Conservation (phyloP, 2,113 vertebrate genomes). For the Proterorhinus semilunaris region DNA sequence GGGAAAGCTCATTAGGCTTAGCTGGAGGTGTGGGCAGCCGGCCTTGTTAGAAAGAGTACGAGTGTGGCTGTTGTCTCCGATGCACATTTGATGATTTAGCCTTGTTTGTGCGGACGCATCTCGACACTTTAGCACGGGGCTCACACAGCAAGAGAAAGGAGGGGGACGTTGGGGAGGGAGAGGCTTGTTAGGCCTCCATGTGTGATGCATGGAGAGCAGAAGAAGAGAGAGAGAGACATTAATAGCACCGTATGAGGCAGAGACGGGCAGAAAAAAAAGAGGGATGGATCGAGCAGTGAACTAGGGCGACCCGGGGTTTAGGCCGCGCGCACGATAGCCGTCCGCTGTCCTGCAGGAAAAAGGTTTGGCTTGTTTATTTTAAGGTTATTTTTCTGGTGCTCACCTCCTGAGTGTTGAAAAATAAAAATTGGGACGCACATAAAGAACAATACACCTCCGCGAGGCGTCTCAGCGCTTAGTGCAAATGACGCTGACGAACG, state of each 20-base stretch:
- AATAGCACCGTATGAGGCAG: constrained; percentile 10
- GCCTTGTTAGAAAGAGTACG: constrained; percentile 36
- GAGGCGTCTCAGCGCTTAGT: constrained; percentile 32
- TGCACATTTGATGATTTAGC: constrained; percentile 24
- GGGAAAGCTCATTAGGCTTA: constrained; percentile 60
- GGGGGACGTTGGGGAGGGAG: constrained; percentile 23
- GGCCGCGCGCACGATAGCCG: constrained; percentile 63
- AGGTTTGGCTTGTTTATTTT: constrained; percentile 72
- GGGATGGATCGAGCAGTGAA: constrained; percentile 69
- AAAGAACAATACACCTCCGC: constrained; percentile 27
- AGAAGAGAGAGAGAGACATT: constrained; percentile 27
- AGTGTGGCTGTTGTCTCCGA: constrained; percentile 21
- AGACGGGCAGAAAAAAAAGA: constrained; percentile 27
- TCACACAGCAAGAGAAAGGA: constrained; percentile 7
- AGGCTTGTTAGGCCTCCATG: constrained; percentile 49
- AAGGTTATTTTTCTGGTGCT: constrained; percentile 69
- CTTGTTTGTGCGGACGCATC: constrained; percentile 8
- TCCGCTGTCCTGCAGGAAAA: constrained; percentile 70
- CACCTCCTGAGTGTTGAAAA: constrained; percentile 39
- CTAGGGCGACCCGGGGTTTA: constrained; percentile 68
- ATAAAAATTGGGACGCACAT: constrained; percentile 39
- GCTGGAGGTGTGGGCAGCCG: constrained; percentile 41
- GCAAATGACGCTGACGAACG: constrained; percentile 48
- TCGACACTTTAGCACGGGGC: constrained; percentile 13
- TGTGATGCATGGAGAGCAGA: constrained; percentile 38